phyloP scores from a whole-genome alignment of 2,113 vertebrate species.

The Peromyscus polionotus region DNA sequence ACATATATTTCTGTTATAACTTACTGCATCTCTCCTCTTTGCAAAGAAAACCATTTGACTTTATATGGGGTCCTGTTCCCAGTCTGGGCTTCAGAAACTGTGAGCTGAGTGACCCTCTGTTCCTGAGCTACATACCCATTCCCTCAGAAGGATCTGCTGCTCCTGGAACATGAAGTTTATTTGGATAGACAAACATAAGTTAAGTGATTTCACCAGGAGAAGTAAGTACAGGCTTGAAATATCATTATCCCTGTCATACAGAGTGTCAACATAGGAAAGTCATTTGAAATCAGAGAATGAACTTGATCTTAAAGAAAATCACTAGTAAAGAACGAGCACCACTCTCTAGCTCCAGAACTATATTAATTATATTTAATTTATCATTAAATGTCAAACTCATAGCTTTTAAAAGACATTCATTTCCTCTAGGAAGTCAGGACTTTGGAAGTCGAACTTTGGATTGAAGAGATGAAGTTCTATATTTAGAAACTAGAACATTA shows the following conservation, averaged over 20 bases:
- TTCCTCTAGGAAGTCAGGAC: background rate
- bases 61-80: background rate
- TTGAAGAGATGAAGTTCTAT: background rate
- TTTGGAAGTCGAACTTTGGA: background rate
- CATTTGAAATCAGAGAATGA: background rate
- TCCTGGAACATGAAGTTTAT: background rate
- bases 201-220: background rate
- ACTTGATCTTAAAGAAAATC: background rate
- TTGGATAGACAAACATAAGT: background rate
- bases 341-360: background rate
- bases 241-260: background rate
- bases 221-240: background rate
- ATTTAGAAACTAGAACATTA: slow-evolving; percentile 41
- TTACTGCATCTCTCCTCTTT: background rate
- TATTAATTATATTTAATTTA: background rate
- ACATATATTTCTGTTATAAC: background rate
- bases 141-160: background rate
- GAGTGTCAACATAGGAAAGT: background rate
- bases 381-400: slow-evolving; percentile 22
- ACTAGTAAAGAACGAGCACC: background rate
- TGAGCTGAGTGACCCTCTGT: background rate
- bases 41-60: slow-evolving; percentile 34
- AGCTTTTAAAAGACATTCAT: background rate
- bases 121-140: background rate
- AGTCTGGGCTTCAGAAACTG: background rate